Evolutionary conservation across 2,113 vertebrate species (phyloP), one percentile per base, ranked within the genome.

Genomic region (Leiothrix lutea): DNA sequence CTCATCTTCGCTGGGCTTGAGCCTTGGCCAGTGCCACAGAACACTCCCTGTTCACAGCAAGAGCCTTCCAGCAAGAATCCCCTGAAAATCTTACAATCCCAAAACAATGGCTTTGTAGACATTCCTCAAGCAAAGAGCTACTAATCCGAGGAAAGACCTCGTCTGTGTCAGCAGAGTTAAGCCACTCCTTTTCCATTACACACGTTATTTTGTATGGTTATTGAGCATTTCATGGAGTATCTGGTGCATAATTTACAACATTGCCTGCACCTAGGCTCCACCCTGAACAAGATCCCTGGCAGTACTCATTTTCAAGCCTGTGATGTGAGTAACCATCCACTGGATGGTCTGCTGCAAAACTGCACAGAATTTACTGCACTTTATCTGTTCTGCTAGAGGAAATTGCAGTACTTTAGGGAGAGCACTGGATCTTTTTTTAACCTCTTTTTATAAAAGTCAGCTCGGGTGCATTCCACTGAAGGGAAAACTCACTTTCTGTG

Each of bases 221-320:
- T 82, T 95, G 77, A 79, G 87, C 83, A 71, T 84, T 93, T 92
- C 53, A 56, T 15, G 53, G n/a, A 90, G 40, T 74, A 89, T 57
- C 77, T 85, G 51, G n/a, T 84, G 82, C 71, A 53, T 71, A 92
- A 94, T 97, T 94, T 88, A 92, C 92, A 95, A 96, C 66, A 81
- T 54, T 98, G 98, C 97, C 97, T 97, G 96, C 57, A 89, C 60
- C 67, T 65, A 86, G 87, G 57, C 89, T 92, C 97, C 97, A 95
- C 97, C 93, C 94, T 75, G 77, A 93, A 75, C 54, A 44, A 73
- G 57, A 93, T n/a, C 53, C 64, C 45, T 18, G 75, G n/a, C 70
- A 94, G 74, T 58, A 86, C 64, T 86, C 14, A 17, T 64, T 91
- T 82, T 78, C 58, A 67, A 90, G 51, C 44, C 93, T 79, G 60